Conservation (phyloP, 1,140 invertebrate genomes). For the Lamellibrachia luymesi region DNA sequence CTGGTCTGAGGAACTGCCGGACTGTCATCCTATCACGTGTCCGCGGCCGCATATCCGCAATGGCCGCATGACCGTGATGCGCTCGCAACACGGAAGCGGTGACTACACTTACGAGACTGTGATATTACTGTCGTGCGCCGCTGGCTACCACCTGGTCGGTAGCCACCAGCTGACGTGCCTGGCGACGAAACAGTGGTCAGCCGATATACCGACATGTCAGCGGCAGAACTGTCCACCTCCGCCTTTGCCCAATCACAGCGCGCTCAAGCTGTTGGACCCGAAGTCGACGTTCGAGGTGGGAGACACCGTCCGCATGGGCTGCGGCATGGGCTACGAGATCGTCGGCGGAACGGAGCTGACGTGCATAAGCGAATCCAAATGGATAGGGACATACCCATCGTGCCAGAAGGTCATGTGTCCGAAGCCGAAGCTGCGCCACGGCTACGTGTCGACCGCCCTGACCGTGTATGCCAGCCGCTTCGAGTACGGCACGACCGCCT, state of each 20-base stretch:
- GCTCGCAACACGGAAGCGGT: constrained; percentile 2
- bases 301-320: constrained; percentile 44
- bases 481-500: constrained; percentile 62
- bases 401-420: constrained; percentile 48
- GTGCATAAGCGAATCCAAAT: constrained; percentile 51
- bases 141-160: constrained; percentile 13
- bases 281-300: constrained; percentile 23
- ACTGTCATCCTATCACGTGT: constrained; percentile 33
- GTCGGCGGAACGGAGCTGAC: constrained; percentile 44
- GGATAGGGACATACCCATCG: constrained; percentile 48
- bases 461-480: not conserved
- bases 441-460: not conserved
- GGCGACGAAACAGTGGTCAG: constrained; percentile 14
- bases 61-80: not conserved
- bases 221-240: not conserved
- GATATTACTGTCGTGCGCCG: constrained; percentile 2
- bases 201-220: constrained; percentile 13
- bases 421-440: not conserved
- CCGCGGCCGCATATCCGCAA: constrained; percentile 10
- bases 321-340: constrained; percentile 54
- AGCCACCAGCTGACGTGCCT: not conserved
- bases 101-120: constrained; percentile 20
- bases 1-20: constrained; percentile 28
- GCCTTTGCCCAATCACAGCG: not conserved
- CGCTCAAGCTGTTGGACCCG: not conserved